A percentile compares a stretch with the other conserved stretches of the same genome.
These are phyloP conservation scores for Platycheirus albimanus DNA, from an alignment of 2,888 invertebrate species.

Conservation along the genomic window DNA sequence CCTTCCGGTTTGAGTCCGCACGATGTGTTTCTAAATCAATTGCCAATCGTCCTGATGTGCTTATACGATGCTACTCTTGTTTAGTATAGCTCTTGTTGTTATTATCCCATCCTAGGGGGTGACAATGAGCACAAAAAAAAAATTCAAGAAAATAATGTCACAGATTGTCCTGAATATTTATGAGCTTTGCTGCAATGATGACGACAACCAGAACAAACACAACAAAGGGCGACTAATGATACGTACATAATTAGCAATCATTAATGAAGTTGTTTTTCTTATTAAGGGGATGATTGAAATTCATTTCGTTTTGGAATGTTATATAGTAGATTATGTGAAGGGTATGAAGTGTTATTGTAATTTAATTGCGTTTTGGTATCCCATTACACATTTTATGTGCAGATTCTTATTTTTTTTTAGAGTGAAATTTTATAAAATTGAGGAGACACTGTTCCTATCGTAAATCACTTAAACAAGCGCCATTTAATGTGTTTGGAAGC, in stretches of 20 bases:
- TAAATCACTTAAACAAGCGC: too few relatives aligned
- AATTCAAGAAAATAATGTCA: conserved; percentile 61
- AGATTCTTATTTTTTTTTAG: too few relatives aligned
- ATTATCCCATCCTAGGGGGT: conserved; percentile 48
- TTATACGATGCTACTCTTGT: conserved; percentile 50
- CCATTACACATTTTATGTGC: too few relatives aligned
- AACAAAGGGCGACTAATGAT: conserved; percentile 64
- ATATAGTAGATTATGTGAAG: conserved; percentile 37
- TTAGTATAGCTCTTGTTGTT: conserved; percentile 14
- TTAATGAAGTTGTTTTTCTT: conserved; percentile 68
- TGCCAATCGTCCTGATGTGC: conserved; percentile 74
- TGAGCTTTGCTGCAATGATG: conserved; percentile 59
- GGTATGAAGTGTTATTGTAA: conserved; percentile 11
- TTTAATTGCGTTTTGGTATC: conserved; percentile 43
- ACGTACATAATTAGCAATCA: conserved; percentile 69
- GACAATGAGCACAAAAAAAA: conserved; percentile 54
- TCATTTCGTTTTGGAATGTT: conserved; percentile 42
- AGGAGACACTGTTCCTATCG: too few relatives aligned
- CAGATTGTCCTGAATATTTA: conserved; percentile 75
- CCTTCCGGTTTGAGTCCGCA: conserved; percentile 67
- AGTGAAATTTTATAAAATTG: too few relatives aligned
- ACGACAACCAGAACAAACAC: neutral
- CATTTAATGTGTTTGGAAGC: too few relatives aligned
- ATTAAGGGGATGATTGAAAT: conserved; percentile 55
- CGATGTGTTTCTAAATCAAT: conserved; percentile 75